Conservation (phyloP, 2,888 invertebrate genomes). For the Agrotis puta region DNA sequence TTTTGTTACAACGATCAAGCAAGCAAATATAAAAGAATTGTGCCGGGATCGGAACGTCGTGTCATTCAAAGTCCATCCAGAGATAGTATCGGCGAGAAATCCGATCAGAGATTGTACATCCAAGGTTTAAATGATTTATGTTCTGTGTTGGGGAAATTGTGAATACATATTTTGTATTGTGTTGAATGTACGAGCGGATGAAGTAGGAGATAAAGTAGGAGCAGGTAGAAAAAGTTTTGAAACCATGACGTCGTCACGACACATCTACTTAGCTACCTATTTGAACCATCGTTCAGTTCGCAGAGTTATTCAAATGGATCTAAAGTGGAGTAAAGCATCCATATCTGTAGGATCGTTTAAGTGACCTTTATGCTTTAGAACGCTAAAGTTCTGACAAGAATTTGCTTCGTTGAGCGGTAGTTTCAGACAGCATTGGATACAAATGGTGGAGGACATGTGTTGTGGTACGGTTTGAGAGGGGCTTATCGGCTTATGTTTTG, state of each 20-base stretch:
- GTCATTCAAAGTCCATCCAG: neutral
- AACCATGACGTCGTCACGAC: neutral
- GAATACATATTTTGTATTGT: neutral
- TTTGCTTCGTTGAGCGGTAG: neutral
- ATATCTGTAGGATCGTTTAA: neutral
- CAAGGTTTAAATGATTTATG: neutral
- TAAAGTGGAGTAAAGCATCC: neutral
- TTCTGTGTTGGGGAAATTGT: neutral
- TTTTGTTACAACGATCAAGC: neutral
- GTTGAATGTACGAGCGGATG: neutral
- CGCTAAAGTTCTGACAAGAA: neutral
- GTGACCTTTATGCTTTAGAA: neutral
- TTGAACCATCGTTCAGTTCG: neutral
- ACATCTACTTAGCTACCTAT: neutral
- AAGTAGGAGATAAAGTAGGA: neutral
- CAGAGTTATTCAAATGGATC: slow-evolving; percentile 7
- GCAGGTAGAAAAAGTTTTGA: neutral
- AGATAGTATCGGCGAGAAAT: too few species aligned
- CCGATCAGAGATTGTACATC: too few species aligned
- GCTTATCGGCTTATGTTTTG: too few species aligned
- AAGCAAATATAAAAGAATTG: neutral
- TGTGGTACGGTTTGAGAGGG: too few species aligned
- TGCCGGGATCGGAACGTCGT: too few species aligned
- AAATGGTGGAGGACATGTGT: too few species aligned
- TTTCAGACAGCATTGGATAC: too few species aligned